A percentile compares a stretch with the other conserved stretches of the same genome.
phyloP scores from a whole-genome alignment of 2,888 invertebrate species.

The Opisthograptis luteolata region DNA sequence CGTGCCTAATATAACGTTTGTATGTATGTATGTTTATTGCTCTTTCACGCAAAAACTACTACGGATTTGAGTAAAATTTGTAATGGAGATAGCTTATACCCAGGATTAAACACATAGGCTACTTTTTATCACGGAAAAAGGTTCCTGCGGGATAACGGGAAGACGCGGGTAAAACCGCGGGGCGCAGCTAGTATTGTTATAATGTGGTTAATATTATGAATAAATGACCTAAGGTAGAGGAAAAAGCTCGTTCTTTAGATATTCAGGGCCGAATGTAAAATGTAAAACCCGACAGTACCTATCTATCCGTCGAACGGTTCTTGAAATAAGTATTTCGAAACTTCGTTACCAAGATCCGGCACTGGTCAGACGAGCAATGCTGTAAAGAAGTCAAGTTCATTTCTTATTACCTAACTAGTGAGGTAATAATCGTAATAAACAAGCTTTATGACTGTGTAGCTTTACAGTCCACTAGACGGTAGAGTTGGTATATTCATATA shows the following conservation, averaged over 20 bases:
- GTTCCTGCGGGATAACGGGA: no score
- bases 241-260: constrained; percentile 5
- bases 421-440: neutral
- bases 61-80: no score
- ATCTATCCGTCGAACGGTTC: constrained; percentile 5
- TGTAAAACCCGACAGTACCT: constrained; percentile 16
- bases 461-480: neutral
- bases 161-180: no score
- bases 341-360: constrained; percentile 14
- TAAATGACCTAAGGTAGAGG: constrained; percentile 14
- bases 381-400: constrained; percentile 22
- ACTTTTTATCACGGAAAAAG: no score
- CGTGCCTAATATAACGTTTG: no score
- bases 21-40: no score
- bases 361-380: constrained; percentile 3
- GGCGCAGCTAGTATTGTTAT: no score
- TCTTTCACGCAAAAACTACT: no score
- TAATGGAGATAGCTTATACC: no score
- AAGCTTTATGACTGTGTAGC: neutral
- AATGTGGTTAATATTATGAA: neutral
- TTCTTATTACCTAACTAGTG: constrained; percentile 4
- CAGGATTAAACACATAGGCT: no score
- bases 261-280: constrained; percentile 14
- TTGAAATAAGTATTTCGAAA: constrained; percentile 18
- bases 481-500: neutral